Evolutionary conservation across 2,888 invertebrate species (phyloP), one percentile per base, ranked within the genome.

Genomic region (Cosmia trapezina): DNA sequence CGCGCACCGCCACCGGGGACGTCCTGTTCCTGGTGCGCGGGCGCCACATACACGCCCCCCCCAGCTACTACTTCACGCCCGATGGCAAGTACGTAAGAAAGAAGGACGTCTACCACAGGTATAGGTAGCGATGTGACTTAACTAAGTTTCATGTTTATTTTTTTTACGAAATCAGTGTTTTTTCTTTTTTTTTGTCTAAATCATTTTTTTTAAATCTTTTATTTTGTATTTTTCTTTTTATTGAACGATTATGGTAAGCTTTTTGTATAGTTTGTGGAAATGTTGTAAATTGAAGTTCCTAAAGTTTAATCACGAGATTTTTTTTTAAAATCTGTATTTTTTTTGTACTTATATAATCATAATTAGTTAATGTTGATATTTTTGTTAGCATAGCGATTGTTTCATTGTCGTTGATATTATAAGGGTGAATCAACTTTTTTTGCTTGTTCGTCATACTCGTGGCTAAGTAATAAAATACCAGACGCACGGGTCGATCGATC

Each of bases 1-100:
- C 93, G 41, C 81, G 78, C 43, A 66, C 86, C 37, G 93, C 93
- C 6, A 69, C 78, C n/a, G 96, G 96, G 0, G 96, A 96, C 76
- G 89, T 95, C n/a, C 89, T 96, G 69, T 96, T 95, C 88, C 90
- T 96, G 47, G 95, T 96, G 64, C 91, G 96, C 53, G 96, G 96
- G 2, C 88, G 95, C 41, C 96, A 96, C 84, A 96, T 96, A 73
- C 96, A 96, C 87, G 93, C 90, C 2, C 96, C 95, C 0, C 96
- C 96, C 4, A 95, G 93, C 85, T 96, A 96, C 81, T 95, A 96
- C 84, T 95, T 95, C 87, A 96, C 96, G 4, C 93, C 94, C 4
- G 96, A 96, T 72, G 96, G 96, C 81, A 96, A 96, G 89, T 96
- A 96, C 80, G 96, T 96, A 5, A 89, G 96, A 62, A 93, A 94